Evolutionary conservation across 2,888 invertebrate species (phyloP).

Genomic region (Vesta saturnalis): DNA sequence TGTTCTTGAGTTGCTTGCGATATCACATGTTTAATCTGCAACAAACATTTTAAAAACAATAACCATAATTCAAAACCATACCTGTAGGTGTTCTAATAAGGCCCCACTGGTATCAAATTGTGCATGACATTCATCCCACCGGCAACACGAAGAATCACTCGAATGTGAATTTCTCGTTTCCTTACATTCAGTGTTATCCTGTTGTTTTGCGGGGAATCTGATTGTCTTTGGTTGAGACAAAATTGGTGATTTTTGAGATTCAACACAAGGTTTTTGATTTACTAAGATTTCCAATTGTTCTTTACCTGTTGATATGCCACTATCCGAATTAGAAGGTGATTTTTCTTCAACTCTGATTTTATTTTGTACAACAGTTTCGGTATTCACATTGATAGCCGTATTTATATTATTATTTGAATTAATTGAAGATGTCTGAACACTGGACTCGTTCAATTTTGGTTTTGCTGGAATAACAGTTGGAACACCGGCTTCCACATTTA

Average conservation of each 20-base stretch:
- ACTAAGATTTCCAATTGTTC: constrained; percentile 55
- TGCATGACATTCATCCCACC: constrained; percentile 85
- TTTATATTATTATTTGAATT: constrained; percentile 30
- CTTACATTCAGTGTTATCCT: constrained; percentile 54
- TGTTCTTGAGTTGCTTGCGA: constrained; percentile 85
- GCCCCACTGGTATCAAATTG: constrained; percentile 83
- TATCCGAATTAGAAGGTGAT: constrained; percentile 56
- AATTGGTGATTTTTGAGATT: constrained; percentile 75
- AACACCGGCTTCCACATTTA: constrained; percentile 58
- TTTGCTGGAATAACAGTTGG: constrained; percentile 59
- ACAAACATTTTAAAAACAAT: constrained; percentile 41
- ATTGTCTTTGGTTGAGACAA: constrained; percentile 84
- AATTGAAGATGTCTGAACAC: constrained; percentile 20
- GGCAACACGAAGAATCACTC: constrained; percentile 67
- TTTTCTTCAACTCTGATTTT: constrained; percentile 42
- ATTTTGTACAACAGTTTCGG: constrained; percentile 62
- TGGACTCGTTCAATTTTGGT: constrained; percentile 48
- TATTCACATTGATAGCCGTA: constrained; percentile 42
- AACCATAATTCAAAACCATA: constrained; percentile 53
- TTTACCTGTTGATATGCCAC: constrained; percentile 52
- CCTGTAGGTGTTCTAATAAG: constrained; percentile 89
- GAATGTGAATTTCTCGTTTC: constrained; percentile 55
- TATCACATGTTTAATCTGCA: constrained; percentile 83
- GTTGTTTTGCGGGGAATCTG: constrained; percentile 75
- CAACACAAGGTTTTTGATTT: constrained; percentile 48